These are phyloP conservation scores for Ennomos quercinarius DNA, from an alignment of 2,888 invertebrate species.

Conservation along the genomic window DNA sequence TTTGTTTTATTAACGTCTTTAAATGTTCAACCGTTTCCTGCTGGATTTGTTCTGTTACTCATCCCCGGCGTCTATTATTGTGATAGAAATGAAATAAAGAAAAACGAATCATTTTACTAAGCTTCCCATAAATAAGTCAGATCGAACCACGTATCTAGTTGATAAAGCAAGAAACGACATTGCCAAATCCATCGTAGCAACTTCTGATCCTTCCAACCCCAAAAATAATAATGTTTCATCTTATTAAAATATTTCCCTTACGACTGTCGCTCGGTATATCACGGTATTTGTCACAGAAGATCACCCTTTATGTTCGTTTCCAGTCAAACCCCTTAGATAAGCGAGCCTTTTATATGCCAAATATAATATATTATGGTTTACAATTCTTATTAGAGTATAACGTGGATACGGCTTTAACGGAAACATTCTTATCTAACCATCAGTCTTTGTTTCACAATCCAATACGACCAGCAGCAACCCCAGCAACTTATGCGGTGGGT, in stretches of 20 bases:
- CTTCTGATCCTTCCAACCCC: conserved; percentile 80
- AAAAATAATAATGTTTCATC: conserved; percentile 86
- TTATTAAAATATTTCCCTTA: conserved; percentile 85
- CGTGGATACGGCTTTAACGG: conserved; percentile 56
- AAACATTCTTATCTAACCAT: conserved; percentile 4
- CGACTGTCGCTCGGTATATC: conserved; percentile 85
- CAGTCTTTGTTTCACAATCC: conserved; percentile 18
- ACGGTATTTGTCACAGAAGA: conserved; percentile 86
- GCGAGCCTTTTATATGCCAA: conserved; percentile 86
- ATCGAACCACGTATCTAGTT: conserved; percentile 30
- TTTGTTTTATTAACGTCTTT: conserved; percentile 83
- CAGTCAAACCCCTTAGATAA: conserved; percentile 86
- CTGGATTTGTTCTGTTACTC: conserved; percentile 59
- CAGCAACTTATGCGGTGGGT: no score
- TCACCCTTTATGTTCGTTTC: conserved; percentile 86
- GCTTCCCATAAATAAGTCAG: conserved; percentile 37
- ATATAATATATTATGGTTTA: conserved; percentile 86
- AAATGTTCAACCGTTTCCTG: conserved; percentile 81
- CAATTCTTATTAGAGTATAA: conserved; percentile 68
- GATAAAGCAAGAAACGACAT: conserved; percentile 45
- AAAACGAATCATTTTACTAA: conserved; percentile 25
- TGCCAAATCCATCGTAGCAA: conserved; percentile 76
- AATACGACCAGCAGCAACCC: conserved; percentile 1
- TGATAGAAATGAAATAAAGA: conserved; percentile 21
- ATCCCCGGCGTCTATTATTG: conserved; percentile 57